A percentile compares a stretch with the other conserved stretches of the same genome.
phyloP scores from a whole-genome alignment of 2,888 invertebrate genomes.

The Himalopsyche kuldschensis region DNA sequence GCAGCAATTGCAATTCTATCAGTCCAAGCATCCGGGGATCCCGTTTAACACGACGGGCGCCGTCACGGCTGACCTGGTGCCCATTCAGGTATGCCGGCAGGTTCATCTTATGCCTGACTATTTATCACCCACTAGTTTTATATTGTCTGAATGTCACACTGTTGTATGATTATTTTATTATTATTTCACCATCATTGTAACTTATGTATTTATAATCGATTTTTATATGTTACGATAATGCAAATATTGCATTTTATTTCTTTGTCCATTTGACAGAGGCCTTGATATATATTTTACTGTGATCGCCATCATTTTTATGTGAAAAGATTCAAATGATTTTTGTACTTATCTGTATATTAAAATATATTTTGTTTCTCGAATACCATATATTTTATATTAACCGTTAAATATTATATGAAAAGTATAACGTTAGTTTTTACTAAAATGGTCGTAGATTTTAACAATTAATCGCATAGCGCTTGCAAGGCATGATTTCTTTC shows the following conservation, averaged over 20 bases:
- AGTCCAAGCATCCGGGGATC: slow-evolving; percentile 59
- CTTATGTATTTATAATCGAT: no score
- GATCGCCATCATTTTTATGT: no score
- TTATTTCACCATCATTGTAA: background rate
- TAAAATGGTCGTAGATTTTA: background rate
- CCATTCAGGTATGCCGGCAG: slow-evolving; percentile 55
- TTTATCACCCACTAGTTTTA: background rate
- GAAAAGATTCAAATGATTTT: no score
- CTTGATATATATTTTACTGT: no score
- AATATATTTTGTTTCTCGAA: no score
- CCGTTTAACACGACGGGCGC: slow-evolving; percentile 59
- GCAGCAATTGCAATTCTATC: slow-evolving; percentile 39
- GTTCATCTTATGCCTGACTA: slow-evolving; percentile 28
- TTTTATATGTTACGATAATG: no score
- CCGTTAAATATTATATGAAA: no score
- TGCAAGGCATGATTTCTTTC: background rate
- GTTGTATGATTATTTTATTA: background rate
- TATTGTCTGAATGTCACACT: background rate
- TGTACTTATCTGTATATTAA: no score
- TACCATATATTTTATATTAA: no score
- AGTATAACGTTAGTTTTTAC: background rate
- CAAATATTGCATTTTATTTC: no score
- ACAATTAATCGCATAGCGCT: background rate
- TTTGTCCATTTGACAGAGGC: no score
- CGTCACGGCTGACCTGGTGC: slow-evolving; percentile 56